Percentiles rank a stretch among this genome's conserved stretches.
Conservation (phyloP, 1,140 invertebrate species). For the Vollenhovia emeryi region DNA sequence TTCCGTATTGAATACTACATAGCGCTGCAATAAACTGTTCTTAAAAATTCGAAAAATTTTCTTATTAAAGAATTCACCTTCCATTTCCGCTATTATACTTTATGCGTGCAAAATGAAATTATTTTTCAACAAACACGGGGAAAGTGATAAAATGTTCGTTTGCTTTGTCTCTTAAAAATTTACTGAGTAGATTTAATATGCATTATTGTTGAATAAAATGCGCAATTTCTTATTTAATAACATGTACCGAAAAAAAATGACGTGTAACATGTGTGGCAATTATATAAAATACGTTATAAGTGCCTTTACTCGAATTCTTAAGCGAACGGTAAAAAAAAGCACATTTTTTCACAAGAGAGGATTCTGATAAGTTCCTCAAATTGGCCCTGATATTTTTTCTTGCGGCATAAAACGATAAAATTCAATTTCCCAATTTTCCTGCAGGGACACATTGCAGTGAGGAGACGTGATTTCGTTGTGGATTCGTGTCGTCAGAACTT, state of each 20-base stretch:
- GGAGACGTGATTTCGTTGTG: conserved; percentile 40
- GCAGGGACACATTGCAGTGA: conserved; percentile 28
- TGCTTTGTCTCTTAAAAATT: conserved; percentile 2
- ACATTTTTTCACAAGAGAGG: neutral
- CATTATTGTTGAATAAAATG: neutral
- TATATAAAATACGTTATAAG: neutral
- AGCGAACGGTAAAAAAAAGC: neutral
- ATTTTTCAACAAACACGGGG: neutral
- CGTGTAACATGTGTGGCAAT: neutral
- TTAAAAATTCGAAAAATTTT: neutral
- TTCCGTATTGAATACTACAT: neutral
- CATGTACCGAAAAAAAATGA: neutral
- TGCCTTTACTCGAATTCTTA: neutral
- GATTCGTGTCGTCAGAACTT: conserved; percentile 40
- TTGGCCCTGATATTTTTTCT: conserved; percentile 29
- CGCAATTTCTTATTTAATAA: neutral
- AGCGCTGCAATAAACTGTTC: neutral
- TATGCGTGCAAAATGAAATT: neutral
- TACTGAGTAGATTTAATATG: too few species aligned
- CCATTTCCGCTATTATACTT: neutral
- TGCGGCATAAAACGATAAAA: conserved; percentile 35
- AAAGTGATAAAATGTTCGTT: neutral
- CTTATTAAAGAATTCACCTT: too few species aligned
- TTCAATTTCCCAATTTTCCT: conserved; percentile 73
- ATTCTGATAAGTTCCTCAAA: conserved; percentile 27